Base-by-base conservation (phyloP, 2,797 vertebrate species). In the Danio albolineatus region DNA sequence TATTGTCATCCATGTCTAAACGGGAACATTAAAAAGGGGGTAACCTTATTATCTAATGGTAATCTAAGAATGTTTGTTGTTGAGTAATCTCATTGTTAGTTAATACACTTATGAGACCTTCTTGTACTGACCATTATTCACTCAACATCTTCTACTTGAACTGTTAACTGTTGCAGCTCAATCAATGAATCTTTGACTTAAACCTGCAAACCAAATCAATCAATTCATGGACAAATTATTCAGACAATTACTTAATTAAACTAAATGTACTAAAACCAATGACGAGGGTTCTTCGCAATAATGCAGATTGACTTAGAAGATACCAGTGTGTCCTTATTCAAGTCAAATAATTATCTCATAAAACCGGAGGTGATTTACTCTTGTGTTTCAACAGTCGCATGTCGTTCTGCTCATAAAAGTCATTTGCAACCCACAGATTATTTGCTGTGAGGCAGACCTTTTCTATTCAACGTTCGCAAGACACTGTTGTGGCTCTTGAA, bases 401-500 rank as follows among this genome's bases (percentile, higher is more conserved):
- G 64, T 72, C 72, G 65, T 48, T 79, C 59, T 44, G 73, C 76
- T 51, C 62, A 64, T 75, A 74, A 84, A 80, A 76, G 74, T 64
- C 73, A 64, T 79, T 82, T 51, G 28, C 53, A 60, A 44, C 74
- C 17, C 43, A 57, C 48, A 73, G 79, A 73, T 70, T 84, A 76
- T 78, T 76, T 61, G 60, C 56, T 65, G 38, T 53, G 61, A 81
- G 64, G 79, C 65, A 79, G 73, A 77, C 59, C 76, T 76, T 69
- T 72, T 71, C 77, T 81, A 17, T 62, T 76, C 76, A 84, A 39
- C 56, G 64, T 82, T 71, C 62, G 78, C 79, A 36, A 82, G 79
- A 56, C 72, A 60, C 75, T 70, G 60, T 62, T 74, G 53, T 80
- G 77, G 51, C 75, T 83, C 78, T 84, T 85, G 83, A 81, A 85